Conservation (phyloP, 2,888 invertebrate species). For the Hedychridium roseum region DNA sequence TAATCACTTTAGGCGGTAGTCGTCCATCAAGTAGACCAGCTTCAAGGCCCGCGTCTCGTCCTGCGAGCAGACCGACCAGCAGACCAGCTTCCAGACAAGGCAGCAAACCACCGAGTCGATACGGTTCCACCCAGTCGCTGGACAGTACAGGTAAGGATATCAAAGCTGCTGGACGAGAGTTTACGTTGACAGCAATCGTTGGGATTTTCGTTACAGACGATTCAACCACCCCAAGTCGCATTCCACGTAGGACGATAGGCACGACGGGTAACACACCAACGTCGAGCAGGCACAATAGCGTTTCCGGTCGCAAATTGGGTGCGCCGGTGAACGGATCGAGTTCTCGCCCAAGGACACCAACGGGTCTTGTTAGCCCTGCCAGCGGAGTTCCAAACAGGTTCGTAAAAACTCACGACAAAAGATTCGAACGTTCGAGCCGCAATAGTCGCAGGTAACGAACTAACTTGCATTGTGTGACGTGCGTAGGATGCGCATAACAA, state of each 20-base stretch:
- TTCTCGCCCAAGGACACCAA: slow-evolving; percentile 78
- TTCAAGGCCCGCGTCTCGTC: slow-evolving; percentile 77
- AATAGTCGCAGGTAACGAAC: too few relatives aligned
- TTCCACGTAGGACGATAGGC: slow-evolving; percentile 75
- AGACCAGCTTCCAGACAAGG: slow-evolving; percentile 86
- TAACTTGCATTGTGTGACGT: slow-evolving; percentile 31
- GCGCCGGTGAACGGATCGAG: slow-evolving; percentile 70
- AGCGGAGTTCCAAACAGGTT: slow-evolving; percentile 75
- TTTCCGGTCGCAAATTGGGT: slow-evolving; percentile 69
- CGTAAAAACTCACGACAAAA: slow-evolving; percentile 32
- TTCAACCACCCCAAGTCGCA: slow-evolving; percentile 79
- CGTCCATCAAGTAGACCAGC: slow-evolving; percentile 67
- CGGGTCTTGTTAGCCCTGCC: slow-evolving; percentile 79
- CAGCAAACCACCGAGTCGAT: slow-evolving; percentile 91
- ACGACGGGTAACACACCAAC: slow-evolving; percentile 69
- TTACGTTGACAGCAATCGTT: too few relatives aligned
- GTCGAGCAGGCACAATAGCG: slow-evolving; percentile 69
- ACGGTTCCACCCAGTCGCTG: slow-evolving; percentile 90
- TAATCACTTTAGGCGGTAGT: slow-evolving; percentile 70
- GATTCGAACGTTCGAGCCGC: too few relatives aligned
- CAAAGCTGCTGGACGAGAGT: too few relatives aligned
- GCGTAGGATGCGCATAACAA: slow-evolving; percentile 29
- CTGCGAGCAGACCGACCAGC: slow-evolving; percentile 82
- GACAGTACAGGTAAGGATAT: slow-evolving; percentile 80
- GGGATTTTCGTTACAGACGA: slow-evolving; percentile 68